Percentiles rank a stretch among this genome's conserved stretches.
Conservation (phyloP, 2,797 vertebrate species). For the Catharus ustulatus region DNA sequence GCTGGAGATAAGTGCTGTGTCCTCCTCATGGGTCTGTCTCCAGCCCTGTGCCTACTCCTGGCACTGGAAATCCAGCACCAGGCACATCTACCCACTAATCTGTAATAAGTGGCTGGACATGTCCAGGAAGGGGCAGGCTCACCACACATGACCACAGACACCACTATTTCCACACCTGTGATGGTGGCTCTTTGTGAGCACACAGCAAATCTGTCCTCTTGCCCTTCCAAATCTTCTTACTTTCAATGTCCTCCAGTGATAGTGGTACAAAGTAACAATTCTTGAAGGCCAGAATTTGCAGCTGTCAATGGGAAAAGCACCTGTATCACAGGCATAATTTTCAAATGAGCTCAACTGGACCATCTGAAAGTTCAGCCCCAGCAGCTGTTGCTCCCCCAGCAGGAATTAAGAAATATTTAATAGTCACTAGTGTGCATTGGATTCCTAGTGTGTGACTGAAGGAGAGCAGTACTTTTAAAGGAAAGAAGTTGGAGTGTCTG, state of each 20-base stretch:
- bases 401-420: not conserved
- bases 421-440: accelerated
- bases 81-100: not conserved
- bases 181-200: not conserved
- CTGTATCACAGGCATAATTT: not conserved
- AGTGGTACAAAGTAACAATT: not conserved
- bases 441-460: not conserved
- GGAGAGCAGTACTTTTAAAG: accelerated
- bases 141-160: accelerated
- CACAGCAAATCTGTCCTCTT: not conserved
- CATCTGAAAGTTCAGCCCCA: not conserved
- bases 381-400: not conserved
- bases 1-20: not conserved
- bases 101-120: accelerated
- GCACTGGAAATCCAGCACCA: not conserved
- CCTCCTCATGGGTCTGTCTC: not conserved
- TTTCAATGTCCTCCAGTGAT: not conserved
- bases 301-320: not conserved
- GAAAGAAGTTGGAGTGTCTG: not conserved
- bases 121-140: not conserved
- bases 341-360: not conserved
- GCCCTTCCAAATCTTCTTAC: not conserved
- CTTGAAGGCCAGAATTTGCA: not conserved
- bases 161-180: not conserved
- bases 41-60: not conserved